Base-by-base conservation (phyloP, 2,888 invertebrate species). In the Vesta saturnalis region DNA sequence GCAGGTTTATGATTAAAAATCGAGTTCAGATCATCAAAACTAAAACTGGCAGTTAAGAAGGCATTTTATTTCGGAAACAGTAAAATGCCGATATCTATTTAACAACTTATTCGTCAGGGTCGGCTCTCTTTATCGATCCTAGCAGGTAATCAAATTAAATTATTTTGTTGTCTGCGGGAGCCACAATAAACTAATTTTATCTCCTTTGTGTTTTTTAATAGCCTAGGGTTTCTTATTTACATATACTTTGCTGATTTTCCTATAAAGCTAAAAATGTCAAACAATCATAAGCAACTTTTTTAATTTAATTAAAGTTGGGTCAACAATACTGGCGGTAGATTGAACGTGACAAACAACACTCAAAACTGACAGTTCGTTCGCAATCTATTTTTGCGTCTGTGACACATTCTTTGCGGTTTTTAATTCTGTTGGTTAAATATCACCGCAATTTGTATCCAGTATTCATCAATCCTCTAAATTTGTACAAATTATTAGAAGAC, bases 41-140 rank as follows among this genome's bases (percentile, higher is more conserved):
- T 52, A 68, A 72, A 73, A 72, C 69, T 63, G 72, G 73, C 73
- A 65, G 69, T 73, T 72, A 73, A 72, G 59, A 65, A 74, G 71
- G 71, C 69, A 75, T 74, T 52, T 76, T 77, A 76, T 77, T 80
- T 79, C 76, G 75, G 75, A 77, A 78, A 78, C 76, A 73, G 71
- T 76, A 78, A 79, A 78, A 76, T 71, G 76, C 78, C 78, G 78
- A 80, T 79, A 78, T 77, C 79, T 77, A 76, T 78, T 79, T 79
- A 79, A 80, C 79, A 80, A 78, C 79, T 79, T 78, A 79, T 77
- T 80, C 77, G 72, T 72, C 72, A 72, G 71, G 71, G 73, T 63
- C 73, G 60, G 65, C 49, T 65, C 66, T 63, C 68, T 23, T 62
- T 69, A 67, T 67, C 68, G 61, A 59, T 64, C 62, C 60, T 69